Conservation (phyloP, 1,140 invertebrate species). For the Caenorhabditis remanei region DNA sequence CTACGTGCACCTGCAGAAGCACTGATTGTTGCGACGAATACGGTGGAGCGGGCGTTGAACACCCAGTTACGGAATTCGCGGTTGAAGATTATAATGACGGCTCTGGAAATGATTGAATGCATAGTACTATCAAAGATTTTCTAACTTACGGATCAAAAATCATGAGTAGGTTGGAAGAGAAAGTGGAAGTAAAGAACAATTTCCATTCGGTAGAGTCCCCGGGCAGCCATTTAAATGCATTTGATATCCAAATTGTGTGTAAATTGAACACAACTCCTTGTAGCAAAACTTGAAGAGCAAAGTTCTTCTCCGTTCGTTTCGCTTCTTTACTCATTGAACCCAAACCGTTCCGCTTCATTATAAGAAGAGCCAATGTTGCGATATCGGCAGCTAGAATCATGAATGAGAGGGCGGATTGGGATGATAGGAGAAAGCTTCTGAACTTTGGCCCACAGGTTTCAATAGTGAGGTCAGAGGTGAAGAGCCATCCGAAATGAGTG, state of each 20-base stretch:
- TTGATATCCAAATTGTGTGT: neutral
- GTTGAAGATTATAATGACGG: constrained; percentile 2
- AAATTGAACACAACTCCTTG: constrained; percentile 12
- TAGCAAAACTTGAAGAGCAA: neutral
- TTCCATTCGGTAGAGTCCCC: neutral
- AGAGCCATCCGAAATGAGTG: neutral
- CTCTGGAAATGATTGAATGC: neutral
- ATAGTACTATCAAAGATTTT: too few relatives aligned
- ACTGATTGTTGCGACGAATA: constrained; percentile 2
- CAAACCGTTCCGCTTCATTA: neutral
- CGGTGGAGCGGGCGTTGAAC: neutral
- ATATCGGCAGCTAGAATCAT: neutral
- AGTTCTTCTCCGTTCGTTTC: neutral
- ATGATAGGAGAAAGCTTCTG: neutral
- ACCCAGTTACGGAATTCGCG: constrained; percentile 5
- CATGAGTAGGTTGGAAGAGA: neutral
- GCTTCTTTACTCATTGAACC: neutral
- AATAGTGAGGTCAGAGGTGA: constrained; percentile 1
- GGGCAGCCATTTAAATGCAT: neutral
- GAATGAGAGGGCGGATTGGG: neutral
- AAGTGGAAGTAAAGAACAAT: neutral
- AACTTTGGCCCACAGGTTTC: neutral
- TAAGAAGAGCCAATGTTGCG: neutral
- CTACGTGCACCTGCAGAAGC: neutral
- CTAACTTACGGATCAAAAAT: constrained; percentile 16